phyloP scores from a whole-genome alignment of 1,140 invertebrate genomes.

The Phortica variegata region DNA sequence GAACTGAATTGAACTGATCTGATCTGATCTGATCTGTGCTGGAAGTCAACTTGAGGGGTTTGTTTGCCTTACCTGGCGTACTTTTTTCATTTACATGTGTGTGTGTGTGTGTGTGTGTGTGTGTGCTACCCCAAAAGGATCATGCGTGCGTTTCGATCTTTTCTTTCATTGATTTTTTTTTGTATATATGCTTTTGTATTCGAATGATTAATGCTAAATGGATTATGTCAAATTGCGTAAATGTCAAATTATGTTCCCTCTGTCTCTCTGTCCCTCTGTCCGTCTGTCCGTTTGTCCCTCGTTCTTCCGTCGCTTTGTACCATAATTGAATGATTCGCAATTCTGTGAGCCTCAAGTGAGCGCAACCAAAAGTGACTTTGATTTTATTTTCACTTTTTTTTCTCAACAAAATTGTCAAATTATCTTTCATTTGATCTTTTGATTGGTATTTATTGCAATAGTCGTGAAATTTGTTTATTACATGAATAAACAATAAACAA shows the following conservation, averaged over 20 bases:
- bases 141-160: no score
- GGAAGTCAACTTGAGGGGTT: no score
- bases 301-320: no score
- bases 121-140: no score
- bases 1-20: no score
- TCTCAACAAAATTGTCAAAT: background rate
- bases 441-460: no score
- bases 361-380: background rate
- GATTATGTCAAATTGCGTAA: constrained; percentile 32
- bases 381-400: background rate
- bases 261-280: background rate
- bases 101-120: background rate
- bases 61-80: background rate
- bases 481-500: no score
- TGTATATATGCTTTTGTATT: constrained; percentile 4
- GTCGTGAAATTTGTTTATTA: no score
- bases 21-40: no score
- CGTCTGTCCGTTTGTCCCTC: background rate
- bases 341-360: background rate
- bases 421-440: no score
- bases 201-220: constrained; percentile 21
- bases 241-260: background rate
- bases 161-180: background rate
- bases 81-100: constrained; percentile 8
- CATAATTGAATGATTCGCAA: no score